phyloP scores from a whole-genome alignment of 2,113 vertebrate species.

The Nansenia antarctica region DNA sequence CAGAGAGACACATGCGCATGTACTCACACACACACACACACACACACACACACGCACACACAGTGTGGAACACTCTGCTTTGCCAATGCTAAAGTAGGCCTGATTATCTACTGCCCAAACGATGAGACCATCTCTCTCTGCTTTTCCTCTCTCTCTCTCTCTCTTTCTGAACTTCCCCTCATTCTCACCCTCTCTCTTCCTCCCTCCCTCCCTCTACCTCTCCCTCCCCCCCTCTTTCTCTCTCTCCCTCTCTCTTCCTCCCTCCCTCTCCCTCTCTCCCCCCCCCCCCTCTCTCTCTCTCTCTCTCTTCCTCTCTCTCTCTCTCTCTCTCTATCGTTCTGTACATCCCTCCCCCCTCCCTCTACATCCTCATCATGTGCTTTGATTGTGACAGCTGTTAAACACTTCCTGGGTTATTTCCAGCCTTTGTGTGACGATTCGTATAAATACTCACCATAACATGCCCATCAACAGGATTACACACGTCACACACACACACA shows the following conservation, averaged over 20 bases:
- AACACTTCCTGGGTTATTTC: not conserved
- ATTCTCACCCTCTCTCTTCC: not conserved
- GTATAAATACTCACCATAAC: too few relatives aligned
- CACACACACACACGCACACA: too few relatives aligned
- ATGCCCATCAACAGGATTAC: not conserved
- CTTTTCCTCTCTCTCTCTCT: too few relatives aligned
- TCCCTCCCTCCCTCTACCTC: not conserved
- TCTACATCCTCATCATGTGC: not conserved
- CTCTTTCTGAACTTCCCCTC: not conserved
- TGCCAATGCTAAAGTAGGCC: not conserved
- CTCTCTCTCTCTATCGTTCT: not conserved
- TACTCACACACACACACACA: too few relatives aligned
- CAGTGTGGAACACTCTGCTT: not conserved
- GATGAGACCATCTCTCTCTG: not conserved
- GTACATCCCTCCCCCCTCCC: not conserved
- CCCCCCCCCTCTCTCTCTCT: not conserved
- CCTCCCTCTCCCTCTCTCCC: not conserved
- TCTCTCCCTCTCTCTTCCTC: not conserved
- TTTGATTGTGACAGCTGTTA: not conserved
- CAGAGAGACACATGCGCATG: too few relatives aligned
- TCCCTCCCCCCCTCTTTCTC: not conserved
- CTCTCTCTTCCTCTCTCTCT: not conserved
- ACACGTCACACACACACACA: not conserved
- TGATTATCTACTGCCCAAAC: not conserved
- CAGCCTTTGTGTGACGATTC: not conserved